phyloP scores from a whole-genome alignment of 2,888 invertebrate genomes.

The Callimorpha dominula region DNA sequence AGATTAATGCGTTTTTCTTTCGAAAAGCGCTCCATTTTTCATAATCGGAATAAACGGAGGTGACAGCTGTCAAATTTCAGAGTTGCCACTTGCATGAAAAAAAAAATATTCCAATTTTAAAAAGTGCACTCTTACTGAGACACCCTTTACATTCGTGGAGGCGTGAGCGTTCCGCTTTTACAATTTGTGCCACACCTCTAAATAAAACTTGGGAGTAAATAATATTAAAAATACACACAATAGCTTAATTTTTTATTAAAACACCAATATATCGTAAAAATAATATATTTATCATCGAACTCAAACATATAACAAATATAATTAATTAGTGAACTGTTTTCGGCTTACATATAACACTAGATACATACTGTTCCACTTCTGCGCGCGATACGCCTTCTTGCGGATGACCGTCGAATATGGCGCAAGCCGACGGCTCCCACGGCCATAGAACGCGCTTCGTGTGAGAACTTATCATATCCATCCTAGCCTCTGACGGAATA shows the following conservation, averaged over 20 bases:
- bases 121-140: too few species aligned
- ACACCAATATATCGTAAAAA: background rate
- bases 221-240: background rate
- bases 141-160: too few species aligned
- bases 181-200: too few species aligned
- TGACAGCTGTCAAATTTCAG: too few species aligned
- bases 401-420: conserved; percentile 66
- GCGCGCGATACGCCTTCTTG: conserved; percentile 62
- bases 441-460: conserved; percentile 72
- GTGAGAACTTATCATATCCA: conserved; percentile 72
- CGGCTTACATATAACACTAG: conserved; percentile 21
- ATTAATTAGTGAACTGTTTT: background rate
- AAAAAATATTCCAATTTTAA: too few species aligned
- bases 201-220: too few species aligned
- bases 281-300: background rate
- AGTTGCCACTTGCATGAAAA: too few species aligned
- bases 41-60: too few species aligned
- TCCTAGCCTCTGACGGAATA: conserved; percentile 67
- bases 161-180: too few species aligned
- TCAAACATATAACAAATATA: background rate
- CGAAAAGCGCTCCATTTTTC: too few species aligned
- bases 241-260: background rate
- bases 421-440: conserved; percentile 73
- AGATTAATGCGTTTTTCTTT: too few species aligned
- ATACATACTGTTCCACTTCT: conserved; percentile 71